A percentile compares a stretch with the other conserved stretches of the same genome.
phyloP scores from a whole-genome alignment of 2,113 vertebrate species.

The Aspidoscelis tigris region DNA sequence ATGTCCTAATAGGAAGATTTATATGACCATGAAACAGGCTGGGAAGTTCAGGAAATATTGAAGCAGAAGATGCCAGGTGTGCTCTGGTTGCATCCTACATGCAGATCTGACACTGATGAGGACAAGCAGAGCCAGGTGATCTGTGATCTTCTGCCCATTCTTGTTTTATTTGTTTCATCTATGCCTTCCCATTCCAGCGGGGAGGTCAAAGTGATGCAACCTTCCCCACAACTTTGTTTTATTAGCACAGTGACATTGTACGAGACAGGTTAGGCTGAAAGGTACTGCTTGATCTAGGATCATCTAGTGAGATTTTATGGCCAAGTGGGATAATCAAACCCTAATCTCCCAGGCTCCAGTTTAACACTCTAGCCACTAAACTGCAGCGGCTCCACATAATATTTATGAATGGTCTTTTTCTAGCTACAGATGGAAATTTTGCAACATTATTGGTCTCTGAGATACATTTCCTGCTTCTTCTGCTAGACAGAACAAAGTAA shows the following conservation, averaged over 20 bases:
- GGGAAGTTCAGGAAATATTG: not conserved
- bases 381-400: not conserved
- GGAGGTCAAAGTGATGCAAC: too few relatives aligned
- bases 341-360: too few relatives aligned
- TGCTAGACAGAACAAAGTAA: too few relatives aligned
- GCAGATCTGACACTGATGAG: not conserved
- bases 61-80: not conserved
- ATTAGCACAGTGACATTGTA: too few relatives aligned
- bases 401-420: not conserved
- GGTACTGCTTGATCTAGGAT: too few relatives aligned
- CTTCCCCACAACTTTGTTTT: too few relatives aligned
- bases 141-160: not conserved
- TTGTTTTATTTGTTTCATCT: not conserved
- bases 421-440: not conserved
- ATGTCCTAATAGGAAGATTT: not conserved
- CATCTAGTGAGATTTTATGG: too few relatives aligned
- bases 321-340: too few relatives aligned
- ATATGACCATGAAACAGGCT: not conserved
- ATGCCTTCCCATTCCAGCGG: too few relatives aligned
- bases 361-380: too few relatives aligned
- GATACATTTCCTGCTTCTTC: not conserved
- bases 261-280: too few relatives aligned
- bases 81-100: not conserved
- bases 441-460: not conserved
- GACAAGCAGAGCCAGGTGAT: not conserved